phyloP scores from a whole-genome alignment of 2,797 vertebrate species.

The Spatula versicolor region DNA sequence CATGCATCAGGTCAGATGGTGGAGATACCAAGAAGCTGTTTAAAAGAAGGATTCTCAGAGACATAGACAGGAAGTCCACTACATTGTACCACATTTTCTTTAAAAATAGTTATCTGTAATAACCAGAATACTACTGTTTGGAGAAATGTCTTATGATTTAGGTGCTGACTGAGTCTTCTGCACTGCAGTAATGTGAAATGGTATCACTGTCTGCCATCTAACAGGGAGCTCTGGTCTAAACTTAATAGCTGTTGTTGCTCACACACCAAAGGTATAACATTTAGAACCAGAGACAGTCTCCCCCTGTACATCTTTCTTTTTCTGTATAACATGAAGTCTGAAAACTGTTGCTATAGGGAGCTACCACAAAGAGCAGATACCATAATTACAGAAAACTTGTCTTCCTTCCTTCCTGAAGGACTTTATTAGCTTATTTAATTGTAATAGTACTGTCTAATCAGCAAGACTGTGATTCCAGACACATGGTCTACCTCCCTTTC shows the following conservation, averaged over 20 bases:
- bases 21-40: background rate
- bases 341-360: background rate
- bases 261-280: background rate
- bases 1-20: background rate
- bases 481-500: background rate
- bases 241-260: background rate
- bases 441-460: background rate
- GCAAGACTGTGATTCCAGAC: background rate
- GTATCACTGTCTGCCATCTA: background rate
- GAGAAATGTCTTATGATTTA: background rate
- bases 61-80: background rate
- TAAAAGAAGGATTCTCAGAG: background rate
- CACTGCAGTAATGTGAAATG: background rate
- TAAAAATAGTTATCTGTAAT: background rate
- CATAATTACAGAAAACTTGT: fast-evolving
- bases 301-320: background rate
- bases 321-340: background rate
- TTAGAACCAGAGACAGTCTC: background rate
- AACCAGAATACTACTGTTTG: background rate
- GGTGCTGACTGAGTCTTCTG: background rate
- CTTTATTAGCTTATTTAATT: background rate
- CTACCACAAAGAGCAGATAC: background rate
- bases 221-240: background rate
- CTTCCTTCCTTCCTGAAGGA: background rate
- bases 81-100: background rate